phyloP scores from a whole-genome alignment of 2,888 invertebrate species.

The Perizoma affinitatum region DNA sequence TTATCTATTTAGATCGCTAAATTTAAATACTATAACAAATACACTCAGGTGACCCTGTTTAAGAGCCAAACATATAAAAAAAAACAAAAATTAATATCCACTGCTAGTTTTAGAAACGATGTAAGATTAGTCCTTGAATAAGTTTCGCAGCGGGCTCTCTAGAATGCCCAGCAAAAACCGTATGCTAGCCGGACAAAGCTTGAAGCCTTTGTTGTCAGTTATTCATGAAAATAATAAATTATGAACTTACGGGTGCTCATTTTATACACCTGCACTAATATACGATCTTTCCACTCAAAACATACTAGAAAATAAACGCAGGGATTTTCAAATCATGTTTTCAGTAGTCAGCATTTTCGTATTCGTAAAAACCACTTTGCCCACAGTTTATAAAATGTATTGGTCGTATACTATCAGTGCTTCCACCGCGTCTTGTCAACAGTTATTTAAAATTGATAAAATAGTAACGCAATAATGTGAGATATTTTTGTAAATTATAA shows the following conservation, averaged over 20 bases:
- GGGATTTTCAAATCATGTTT: too few species aligned
- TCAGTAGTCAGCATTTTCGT: too few species aligned
- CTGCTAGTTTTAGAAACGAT: too few species aligned
- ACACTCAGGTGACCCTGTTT: neutral
- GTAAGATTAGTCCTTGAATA: neutral
- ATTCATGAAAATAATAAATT: slow-evolving; percentile 1
- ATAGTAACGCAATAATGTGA: too few species aligned
- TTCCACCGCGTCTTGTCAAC: too few species aligned
- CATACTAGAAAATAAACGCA: neutral
- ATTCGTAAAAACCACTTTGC: too few species aligned
- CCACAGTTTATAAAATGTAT: too few species aligned
- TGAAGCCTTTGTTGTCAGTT: slow-evolving; percentile 2
- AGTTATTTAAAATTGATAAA: too few species aligned
- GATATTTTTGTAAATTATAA: too few species aligned
- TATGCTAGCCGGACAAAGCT: slow-evolving; percentile 10
- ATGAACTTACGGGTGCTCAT: slow-evolving; percentile 26
- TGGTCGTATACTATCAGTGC: too few species aligned
- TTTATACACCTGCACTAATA: slow-evolving; percentile 4
- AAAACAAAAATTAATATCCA: too few species aligned
- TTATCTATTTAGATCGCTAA: slow-evolving; percentile 1
- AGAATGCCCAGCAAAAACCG: neutral
- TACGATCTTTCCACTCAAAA: neutral
- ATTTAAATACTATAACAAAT: neutral
- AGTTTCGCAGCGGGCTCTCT: neutral
- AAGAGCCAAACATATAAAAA: neutral